Base-by-base conservation (phyloP, 1,140 invertebrate genomes). In the Steinernema khuongi region DNA sequence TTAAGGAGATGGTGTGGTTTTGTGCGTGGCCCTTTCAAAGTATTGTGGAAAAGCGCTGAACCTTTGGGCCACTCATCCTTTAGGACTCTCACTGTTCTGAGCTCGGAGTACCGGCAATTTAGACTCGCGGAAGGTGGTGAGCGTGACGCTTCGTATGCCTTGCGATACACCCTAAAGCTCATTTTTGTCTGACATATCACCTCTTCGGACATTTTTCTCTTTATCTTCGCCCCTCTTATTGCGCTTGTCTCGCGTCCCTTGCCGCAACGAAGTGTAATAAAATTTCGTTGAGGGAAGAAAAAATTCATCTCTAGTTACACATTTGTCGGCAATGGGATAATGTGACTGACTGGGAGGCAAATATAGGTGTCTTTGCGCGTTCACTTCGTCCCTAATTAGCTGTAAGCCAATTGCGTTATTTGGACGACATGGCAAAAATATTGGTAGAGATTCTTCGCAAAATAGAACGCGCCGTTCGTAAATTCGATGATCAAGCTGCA, bases 281-380 rank as follows among this genome's bases (percentile, higher is more conserved):
- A 60, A 60, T 60, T 60, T 60, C 50, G 50, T 22, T 60, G 50
- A 60, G 50, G 14, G 50, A 60, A 60, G 50, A 60, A 60, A 60
- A 60, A 60, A 60, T 60, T 60, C 50, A 60, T 60, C 50, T 60
- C 50, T 60, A 60, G 50, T 60, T 60, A 60, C 50, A 60, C 50
- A 60, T 60, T 60, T 60, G 50, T 60, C 50, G 50, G 50, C 50
- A 60, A 60, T 60, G 50, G 50, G 50, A 60, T 60, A 60, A 60
- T 60, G 50, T 60, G 50, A 60, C 50, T 60, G 50, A 7, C 7
- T 60, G 50, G 7, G 50, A 60, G 50, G 50, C 14, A 22, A 60
- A 22, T n/a, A 60, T 7, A 60, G 36, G 36, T 41, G 36, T n/a
- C 26, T 60, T 14, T 60, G 50, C 50, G 50, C 14, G 14, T 60